Evolutionary conservation across 2,797 vertebrate species (phyloP).

Genomic region (Orestias chungarensis): DNA sequence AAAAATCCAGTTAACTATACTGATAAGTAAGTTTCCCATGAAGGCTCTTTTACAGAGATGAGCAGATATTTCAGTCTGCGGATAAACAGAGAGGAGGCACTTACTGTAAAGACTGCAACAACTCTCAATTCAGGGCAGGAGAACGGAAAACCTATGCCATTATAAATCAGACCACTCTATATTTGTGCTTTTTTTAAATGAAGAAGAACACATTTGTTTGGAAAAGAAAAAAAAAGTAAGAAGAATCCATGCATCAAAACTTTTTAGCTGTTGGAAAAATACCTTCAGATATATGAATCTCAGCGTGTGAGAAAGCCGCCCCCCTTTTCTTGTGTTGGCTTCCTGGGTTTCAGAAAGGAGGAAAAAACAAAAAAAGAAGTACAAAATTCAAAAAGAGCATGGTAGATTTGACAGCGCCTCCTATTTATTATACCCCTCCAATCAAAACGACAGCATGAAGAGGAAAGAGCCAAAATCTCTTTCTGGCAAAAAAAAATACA

Average conservation of each 20-base stretch:
- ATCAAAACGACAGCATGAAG: constrained; percentile 33
- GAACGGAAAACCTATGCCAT: constrained; percentile 39
- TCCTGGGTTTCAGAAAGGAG: constrained; percentile 70
- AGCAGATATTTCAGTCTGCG: constrained; percentile 46
- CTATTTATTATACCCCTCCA: constrained; percentile 30
- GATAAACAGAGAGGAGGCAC: constrained; percentile 45
- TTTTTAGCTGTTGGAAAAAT: constrained; percentile 64
- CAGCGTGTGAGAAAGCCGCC: constrained; percentile 76
- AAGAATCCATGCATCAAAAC: constrained; percentile 70
- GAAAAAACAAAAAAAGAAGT: constrained; percentile 51
- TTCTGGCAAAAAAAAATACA: constrained; percentile 21
- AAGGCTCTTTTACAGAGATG: constrained; percentile 25
- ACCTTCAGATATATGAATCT: constrained; percentile 82
- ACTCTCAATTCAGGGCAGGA: constrained; percentile 29
- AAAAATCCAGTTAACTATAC: constrained; percentile 31
- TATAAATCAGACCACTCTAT: constrained; percentile 24
- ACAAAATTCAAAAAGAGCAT: constrained; percentile 62
- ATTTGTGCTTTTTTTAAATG: constrained; percentile 31
- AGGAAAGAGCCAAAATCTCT: constrained; percentile 26
- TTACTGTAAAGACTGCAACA: constrained; percentile 27
- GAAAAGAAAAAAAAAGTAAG: constrained; percentile 38
- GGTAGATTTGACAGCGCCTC: constrained; percentile 36
- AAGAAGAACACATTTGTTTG: constrained; percentile 9
- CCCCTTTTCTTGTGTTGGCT: constrained; percentile 80
- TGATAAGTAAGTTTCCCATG: constrained; percentile 32